Conservation (phyloP, 2,113 vertebrate species). For the Rhizomys pruinosus region DNA sequence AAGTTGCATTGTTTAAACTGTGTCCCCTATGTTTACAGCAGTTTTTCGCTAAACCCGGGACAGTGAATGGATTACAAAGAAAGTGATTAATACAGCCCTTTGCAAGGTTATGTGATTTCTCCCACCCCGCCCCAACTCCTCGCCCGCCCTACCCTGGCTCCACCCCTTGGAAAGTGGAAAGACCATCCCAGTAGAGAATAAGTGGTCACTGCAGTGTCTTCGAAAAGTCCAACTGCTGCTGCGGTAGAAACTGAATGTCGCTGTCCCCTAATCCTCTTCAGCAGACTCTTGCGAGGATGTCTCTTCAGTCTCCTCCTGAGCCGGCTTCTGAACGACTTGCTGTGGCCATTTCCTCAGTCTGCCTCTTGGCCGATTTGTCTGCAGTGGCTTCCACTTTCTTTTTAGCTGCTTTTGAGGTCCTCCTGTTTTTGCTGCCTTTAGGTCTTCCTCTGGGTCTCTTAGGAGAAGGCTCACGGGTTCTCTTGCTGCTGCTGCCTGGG, state of each 20-base stretch:
- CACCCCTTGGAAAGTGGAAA: conserved; percentile 87
- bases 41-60: conserved; percentile 92
- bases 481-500: too few species aligned
- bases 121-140: background rate
- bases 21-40: conserved; percentile 92
- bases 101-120: conserved; percentile 86
- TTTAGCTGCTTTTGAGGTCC: conserved; percentile 96
- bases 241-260: conserved; percentile 94
- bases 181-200: conserved; percentile 88
- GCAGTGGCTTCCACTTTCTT: too few species aligned
- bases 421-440: conserved; percentile 99
- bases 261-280: conserved; percentile 92
- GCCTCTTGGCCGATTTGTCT: too few species aligned
- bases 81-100: conserved; percentile 89
- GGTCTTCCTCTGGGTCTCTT: conserved; percentile 98
- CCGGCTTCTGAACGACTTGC: too few species aligned
- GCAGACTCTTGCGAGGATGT: conserved; percentile 92
- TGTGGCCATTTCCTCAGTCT: too few species aligned
- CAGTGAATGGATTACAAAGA: conserved; percentile 89
- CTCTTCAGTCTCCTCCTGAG: conserved; percentile 93
- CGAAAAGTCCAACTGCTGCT: conserved; percentile 96
- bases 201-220: conserved; percentile 97
- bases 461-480: conserved; percentile 95
- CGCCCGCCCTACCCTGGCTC: background rate
- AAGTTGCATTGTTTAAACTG: conserved; percentile 90